Conservation (phyloP, 2,113 vertebrate species). For the Sinosuthora webbiana region DNA sequence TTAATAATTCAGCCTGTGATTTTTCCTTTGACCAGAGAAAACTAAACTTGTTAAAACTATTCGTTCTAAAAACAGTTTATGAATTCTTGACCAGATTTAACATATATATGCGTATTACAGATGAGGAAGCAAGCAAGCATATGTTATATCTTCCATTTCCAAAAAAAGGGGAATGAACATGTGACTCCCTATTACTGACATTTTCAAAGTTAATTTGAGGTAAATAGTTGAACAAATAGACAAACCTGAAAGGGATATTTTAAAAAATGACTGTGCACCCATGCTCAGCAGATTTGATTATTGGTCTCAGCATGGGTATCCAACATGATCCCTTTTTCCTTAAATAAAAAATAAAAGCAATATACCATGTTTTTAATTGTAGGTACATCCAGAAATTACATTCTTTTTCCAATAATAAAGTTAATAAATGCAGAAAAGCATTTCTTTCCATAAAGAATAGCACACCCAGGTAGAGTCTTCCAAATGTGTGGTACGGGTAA, state of each 20-base stretch:
- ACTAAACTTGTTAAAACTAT: background rate
- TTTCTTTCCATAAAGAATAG: background rate
- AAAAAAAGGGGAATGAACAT: background rate
- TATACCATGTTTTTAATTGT: background rate
- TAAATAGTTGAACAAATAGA: background rate
- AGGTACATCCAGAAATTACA: background rate
- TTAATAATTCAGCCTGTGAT: background rate
- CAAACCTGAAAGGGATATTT: background rate
- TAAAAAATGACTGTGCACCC: background rate
- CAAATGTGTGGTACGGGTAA: background rate
- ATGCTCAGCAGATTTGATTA: background rate
- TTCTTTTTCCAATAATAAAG: background rate
- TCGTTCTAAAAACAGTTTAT: background rate
- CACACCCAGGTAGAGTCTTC: background rate
- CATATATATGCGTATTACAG: background rate
- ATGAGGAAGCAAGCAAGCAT: background rate
- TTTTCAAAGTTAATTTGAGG: background rate
- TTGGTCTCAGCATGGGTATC: background rate
- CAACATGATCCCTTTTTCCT: background rate
- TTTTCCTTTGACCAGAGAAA: background rate
- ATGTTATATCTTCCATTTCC: background rate
- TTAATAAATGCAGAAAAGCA: background rate
- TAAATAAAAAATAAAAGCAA: background rate
- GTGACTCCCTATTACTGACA: background rate
- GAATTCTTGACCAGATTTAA: background rate